Percentiles rank a stretch among this genome's conserved stretches.
Evolutionary conservation across 2,113 vertebrate genomes (phyloP).

Genomic region (Felis chaus): DNA sequence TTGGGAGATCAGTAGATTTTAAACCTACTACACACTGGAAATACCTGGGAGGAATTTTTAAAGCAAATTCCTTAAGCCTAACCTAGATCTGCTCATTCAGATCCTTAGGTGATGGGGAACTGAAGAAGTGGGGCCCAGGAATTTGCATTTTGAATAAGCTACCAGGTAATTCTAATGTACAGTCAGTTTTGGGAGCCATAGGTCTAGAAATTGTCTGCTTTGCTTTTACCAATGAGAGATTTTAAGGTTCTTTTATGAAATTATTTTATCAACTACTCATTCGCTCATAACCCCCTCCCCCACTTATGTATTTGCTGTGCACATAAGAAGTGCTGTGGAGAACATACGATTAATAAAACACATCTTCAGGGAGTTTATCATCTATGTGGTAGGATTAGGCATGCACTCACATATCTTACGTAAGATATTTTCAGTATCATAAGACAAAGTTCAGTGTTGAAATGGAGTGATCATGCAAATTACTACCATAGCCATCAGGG

Average conservation of each 20-base stretch:
- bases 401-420: background rate
- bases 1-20: background rate
- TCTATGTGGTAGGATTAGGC: background rate
- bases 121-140: background rate
- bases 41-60: background rate
- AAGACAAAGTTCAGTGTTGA: background rate
- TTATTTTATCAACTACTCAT: background rate
- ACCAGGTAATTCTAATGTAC: background rate
- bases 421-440: background rate
- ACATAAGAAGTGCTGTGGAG: background rate
- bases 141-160: conserved; percentile 12
- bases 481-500: background rate
- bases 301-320: background rate
- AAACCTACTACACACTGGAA: background rate
- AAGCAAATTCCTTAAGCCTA: background rate
- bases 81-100: background rate
- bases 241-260: background rate
- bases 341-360: background rate
- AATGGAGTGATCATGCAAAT: background rate
- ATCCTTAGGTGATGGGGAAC: background rate
- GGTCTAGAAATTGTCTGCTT: background rate
- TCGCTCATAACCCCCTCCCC: background rate
- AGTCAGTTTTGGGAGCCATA: background rate
- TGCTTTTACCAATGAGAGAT: background rate
- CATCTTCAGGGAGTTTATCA: background rate